Base-by-base conservation (phyloP, 2,888 invertebrate genomes). In the Anticlea derivata region DNA sequence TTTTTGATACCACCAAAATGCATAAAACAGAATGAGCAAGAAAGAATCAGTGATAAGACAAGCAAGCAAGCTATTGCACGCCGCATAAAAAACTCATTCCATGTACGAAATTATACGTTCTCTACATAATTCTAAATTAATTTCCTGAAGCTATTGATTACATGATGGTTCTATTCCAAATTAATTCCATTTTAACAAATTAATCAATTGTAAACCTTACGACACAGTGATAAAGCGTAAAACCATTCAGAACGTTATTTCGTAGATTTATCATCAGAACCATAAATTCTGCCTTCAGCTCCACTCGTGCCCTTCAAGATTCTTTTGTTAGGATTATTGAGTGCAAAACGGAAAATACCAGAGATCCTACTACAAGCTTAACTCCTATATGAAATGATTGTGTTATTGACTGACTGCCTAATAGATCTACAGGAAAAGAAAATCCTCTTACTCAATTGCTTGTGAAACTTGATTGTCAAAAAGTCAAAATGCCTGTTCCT, bases 251-350 rank as follows among this genome's bases (percentile, higher is more conserved):
- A 24, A 7, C 30, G 41, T 23, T 26, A 43, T 46, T 49, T 20
- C 13, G 27, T 33, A 50, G 45, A 58, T 59, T 58, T 61, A 58
- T 54, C 55, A 58, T 51, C 46, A 31, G 20, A 49, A 48, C 53
- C 58, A 73, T 70, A 72, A 63, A 71, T 71, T 68, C 59, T 63
- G 60, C 60, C 55, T 60, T 63, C 51, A 53, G 61, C 59, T 64
- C 57, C 63, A 62, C 61, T 66, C 61, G 51, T 66, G 68, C 66
- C 66, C 61, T 70, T 71, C 66, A 61, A 70, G 67, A 69, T 73
- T 70, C 71, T 70, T 76, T 81, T 79, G 76, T 78, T 67, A 61
- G 58, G 68, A 77, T 74, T 78, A 77, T 78, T 74, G 75, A 75
- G 75, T 71, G 71, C 71, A 76, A 80, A 66, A 50, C 46, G 50